Percentiles rank a stretch among this genome's conserved stretches.
These are phyloP conservation scores for Syngnathus rostellatus DNA, from an alignment of 2,797 vertebrate genomes.

Conservation along the genomic window DNA sequence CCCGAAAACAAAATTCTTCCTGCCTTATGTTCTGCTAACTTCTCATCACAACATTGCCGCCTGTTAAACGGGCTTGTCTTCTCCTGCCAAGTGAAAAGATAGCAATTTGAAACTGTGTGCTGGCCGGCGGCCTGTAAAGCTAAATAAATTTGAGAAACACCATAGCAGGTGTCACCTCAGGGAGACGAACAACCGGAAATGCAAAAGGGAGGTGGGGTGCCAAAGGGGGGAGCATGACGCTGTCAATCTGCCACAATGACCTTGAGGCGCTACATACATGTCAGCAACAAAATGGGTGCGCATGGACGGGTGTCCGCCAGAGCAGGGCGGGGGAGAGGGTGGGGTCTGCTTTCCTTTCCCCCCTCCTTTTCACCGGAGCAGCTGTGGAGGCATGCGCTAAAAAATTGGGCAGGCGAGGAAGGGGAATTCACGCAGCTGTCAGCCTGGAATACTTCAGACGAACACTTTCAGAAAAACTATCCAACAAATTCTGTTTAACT, in stretches of 20 bases:
- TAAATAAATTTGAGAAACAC: slow-evolving; percentile 45
- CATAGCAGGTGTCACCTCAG: slow-evolving; percentile 58
- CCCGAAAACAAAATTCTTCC: slow-evolving; percentile 9
- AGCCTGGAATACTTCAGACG: slow-evolving; percentile 5
- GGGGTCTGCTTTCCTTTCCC: slow-evolving; percentile 68
- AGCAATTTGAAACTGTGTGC: slow-evolving; percentile 61
- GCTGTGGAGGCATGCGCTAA: slow-evolving; percentile 53
- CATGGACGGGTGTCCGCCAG: slow-evolving; percentile 15
- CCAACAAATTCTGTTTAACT: not conserved
- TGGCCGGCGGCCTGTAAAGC: slow-evolving; percentile 55
- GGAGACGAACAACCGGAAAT: slow-evolving; percentile 64
- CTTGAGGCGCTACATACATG: slow-evolving; percentile 49
- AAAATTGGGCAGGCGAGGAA: slow-evolving; percentile 12
- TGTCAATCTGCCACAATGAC: slow-evolving; percentile 50
- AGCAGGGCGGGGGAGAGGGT: slow-evolving; percentile 30
- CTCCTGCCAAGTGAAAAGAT: slow-evolving; percentile 58
- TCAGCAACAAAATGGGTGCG: slow-evolving; percentile 14
- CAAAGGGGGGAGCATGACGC: slow-evolving; percentile 23
- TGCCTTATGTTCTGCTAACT: slow-evolving; percentile 16
- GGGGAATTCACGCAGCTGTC: slow-evolving; percentile 56
- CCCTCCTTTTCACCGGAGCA: slow-evolving; percentile 50
- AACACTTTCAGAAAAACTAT: slow-evolving; percentile 11
- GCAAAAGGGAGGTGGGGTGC: slow-evolving; percentile 31
- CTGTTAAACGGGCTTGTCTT: slow-evolving; percentile 52
- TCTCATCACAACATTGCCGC: slow-evolving; percentile 31